Percentiles rank a stretch among this genome's conserved stretches.
Evolutionary conservation across 2,888 invertebrate species (phyloP).

Genomic region (Theodoxus fluviatilis): DNA sequence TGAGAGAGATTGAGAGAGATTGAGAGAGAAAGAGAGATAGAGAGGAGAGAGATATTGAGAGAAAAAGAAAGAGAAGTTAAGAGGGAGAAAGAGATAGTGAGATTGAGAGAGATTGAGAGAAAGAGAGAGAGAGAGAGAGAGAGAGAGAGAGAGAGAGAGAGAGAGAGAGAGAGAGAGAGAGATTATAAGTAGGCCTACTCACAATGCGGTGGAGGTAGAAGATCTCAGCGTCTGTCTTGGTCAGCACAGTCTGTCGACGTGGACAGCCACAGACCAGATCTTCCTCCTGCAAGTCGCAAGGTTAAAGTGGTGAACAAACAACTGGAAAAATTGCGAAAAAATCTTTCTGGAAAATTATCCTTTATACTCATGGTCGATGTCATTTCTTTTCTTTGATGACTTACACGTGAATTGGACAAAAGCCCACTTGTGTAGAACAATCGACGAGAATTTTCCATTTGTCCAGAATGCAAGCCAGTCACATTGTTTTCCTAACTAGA

Average conservation of each 20-base stretch:
- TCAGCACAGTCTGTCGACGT: slow-evolving; percentile 52
- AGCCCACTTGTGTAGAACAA: too few relatives aligned
- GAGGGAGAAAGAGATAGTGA: background rate
- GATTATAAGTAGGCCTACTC: slow-evolving; percentile 31
- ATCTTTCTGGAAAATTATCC: too few relatives aligned
- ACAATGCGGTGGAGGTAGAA: slow-evolving; percentile 57
- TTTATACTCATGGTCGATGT: too few relatives aligned
- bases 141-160: background rate
- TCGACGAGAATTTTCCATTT: too few relatives aligned
- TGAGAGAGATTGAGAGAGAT: slow-evolving; percentile 6
- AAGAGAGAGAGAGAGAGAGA: background rate
- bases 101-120: background rate
- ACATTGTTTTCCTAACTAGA: too few relatives aligned
- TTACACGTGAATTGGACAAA: too few relatives aligned
- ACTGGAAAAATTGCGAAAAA: too few relatives aligned
- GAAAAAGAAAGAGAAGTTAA: background rate
- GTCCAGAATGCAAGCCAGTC: too few relatives aligned
- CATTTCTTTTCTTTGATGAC: too few relatives aligned
- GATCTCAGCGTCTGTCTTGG: slow-evolving; percentile 53
- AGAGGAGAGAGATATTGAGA: background rate
- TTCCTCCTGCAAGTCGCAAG: slow-evolving; percentile 51
- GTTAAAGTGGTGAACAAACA: too few relatives aligned
- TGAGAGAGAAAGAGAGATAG: background rate
- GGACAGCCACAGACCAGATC: slow-evolving; percentile 55
- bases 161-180: background rate